phyloP scores from a whole-genome alignment of 2,797 vertebrate species.

The Siniperca obscura region DNA sequence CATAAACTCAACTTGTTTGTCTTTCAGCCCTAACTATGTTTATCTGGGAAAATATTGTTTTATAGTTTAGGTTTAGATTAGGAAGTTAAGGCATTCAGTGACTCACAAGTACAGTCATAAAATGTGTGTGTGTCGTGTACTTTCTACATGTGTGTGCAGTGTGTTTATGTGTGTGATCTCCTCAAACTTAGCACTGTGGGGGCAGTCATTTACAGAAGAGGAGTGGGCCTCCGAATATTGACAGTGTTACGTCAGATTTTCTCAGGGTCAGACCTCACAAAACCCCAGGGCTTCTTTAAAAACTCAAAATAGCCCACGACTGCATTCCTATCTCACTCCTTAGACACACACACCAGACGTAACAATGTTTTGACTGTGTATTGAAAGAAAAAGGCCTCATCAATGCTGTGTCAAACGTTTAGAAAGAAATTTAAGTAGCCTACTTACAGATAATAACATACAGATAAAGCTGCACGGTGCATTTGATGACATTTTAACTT shows the following conservation, averaged over 20 bases:
- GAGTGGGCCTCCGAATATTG: slow-evolving; percentile 59
- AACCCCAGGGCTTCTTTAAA: slow-evolving; percentile 58
- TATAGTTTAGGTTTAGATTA: slow-evolving; percentile 18
- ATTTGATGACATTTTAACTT: neutral
- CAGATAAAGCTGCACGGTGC: neutral
- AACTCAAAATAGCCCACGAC: slow-evolving; percentile 62
- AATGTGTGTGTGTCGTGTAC: neutral
- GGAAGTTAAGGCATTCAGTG: slow-evolving; percentile 15
- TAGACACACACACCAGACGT: slow-evolving; percentile 58
- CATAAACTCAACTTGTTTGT: neutral
- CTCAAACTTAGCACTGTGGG: neutral
- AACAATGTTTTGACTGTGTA: slow-evolving; percentile 48
- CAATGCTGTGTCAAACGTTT: neutral
- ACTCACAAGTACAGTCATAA: slow-evolving; percentile 19
- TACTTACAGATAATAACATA: neutral
- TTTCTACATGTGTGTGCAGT: neutral
- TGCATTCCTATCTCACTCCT: slow-evolving; percentile 68
- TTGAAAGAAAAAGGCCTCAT: slow-evolving; percentile 38
- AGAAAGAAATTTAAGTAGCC: neutral
- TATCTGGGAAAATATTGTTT: slow-evolving; percentile 35
- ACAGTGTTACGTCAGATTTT: slow-evolving; percentile 61
- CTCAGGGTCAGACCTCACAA: slow-evolving; percentile 68
- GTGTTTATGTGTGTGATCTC: slow-evolving; percentile 37
- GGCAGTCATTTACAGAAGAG: slow-evolving; percentile 26
- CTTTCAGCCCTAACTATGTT: neutral